Percentiles rank a stretch among this genome's conserved stretches.
These are phyloP conservation scores for Poecilobothrus nobilitatus DNA, from an alignment of 2,888 invertebrate species.

Conservation along the genomic window DNA sequence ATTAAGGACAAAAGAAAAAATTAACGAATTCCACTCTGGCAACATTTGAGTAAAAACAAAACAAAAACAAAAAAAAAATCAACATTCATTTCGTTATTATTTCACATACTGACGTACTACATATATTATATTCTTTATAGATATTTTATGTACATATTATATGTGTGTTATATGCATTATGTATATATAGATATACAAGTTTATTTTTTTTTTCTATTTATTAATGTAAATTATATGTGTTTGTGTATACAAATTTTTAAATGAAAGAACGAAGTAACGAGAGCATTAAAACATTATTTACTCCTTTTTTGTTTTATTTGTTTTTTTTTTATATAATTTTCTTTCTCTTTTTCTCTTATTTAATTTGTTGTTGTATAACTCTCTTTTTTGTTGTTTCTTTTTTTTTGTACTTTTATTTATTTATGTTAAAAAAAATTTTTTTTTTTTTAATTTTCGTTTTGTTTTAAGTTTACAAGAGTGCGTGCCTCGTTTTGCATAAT, in stretches of 20 bases:
- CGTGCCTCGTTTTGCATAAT: conserved; percentile 1
- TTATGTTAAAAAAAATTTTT: background rate
- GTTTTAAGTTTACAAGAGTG: background rate
- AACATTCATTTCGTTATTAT: background rate
- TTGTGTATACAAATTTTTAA: background rate
- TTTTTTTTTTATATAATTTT: too few species aligned
- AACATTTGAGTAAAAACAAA: too few species aligned
- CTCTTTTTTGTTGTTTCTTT: background rate
- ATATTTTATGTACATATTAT: background rate
- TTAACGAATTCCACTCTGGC: background rate
- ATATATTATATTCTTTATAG: background rate
- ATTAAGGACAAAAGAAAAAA: conserved; percentile 11
- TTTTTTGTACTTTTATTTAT: background rate
- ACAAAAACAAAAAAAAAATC: too few species aligned
- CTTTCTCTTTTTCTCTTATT: background rate
- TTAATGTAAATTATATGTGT: background rate
- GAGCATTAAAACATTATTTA: background rate
- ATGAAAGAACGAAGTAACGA: background rate
- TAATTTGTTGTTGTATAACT: background rate
- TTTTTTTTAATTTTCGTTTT: background rate
- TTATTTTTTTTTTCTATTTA: background rate
- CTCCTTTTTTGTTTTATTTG: background rate
- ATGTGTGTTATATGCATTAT: background rate
- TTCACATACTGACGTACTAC: background rate
- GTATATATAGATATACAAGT: background rate